Evolutionary conservation across 2,113 vertebrate genomes (phyloP).

Genomic region (Hypomesus transpacificus): DNA sequence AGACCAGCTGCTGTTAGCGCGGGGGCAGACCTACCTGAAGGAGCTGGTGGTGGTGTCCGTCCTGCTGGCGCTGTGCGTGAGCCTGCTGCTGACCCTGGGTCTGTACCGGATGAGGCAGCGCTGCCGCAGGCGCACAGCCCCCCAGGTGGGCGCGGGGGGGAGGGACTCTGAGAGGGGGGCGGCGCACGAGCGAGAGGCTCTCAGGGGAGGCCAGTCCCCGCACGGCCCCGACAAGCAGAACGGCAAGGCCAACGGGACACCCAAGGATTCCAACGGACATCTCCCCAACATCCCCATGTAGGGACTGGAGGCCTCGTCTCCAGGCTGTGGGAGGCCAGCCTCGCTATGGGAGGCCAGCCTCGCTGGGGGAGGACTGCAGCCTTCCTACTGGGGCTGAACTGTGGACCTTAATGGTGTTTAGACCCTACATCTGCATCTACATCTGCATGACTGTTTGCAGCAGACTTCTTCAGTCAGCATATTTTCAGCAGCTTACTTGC

Average conservation of each 20-base stretch:
- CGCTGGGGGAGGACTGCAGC: not conserved
- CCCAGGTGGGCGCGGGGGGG: slow-evolving; percentile 24
- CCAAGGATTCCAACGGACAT: slow-evolving; percentile 60
- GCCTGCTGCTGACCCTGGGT: slow-evolving; percentile 46
- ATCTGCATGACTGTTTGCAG: too few species aligned
- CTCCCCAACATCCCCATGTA: slow-evolving; percentile 71
- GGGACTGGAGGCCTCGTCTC: not conserved
- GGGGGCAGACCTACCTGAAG: slow-evolving; percentile 49
- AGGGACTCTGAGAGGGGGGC: slow-evolving; percentile 29
- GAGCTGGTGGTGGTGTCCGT: slow-evolving; percentile 68
- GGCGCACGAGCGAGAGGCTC: slow-evolving; percentile 49
- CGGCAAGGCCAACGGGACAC: slow-evolving; percentile 29
- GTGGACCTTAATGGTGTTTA: too few species aligned
- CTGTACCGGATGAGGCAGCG: slow-evolving; percentile 50
- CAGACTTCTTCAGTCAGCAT: not conserved
- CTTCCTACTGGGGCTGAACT: too few species aligned
- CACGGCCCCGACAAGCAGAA: slow-evolving; percentile 26
- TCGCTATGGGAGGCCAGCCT: not conserved
- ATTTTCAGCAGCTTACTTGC: not conserved
- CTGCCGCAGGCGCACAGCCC: slow-evolving; percentile 46
- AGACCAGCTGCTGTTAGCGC: slow-evolving; percentile 7
- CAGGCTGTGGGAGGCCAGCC: too few species aligned
- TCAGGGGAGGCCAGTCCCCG: slow-evolving; percentile 25
- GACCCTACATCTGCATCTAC: too few species aligned
- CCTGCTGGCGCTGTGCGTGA: slow-evolving; percentile 61